phyloP scores from a whole-genome alignment of 2,888 invertebrate species.

The Portevinia maculata region DNA sequence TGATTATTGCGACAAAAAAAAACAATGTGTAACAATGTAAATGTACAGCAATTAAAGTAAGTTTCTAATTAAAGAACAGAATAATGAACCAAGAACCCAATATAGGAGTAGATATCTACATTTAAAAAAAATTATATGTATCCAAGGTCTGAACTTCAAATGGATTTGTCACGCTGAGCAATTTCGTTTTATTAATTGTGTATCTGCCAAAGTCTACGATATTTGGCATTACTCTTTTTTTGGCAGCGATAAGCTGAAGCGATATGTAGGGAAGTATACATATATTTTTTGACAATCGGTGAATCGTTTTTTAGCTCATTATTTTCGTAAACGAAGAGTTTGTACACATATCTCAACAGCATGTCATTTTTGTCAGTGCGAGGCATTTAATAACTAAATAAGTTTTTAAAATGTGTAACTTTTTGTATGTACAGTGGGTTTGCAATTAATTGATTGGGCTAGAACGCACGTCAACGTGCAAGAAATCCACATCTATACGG shows the following conservation, averaged over 20 bases:
- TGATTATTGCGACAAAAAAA: neutral
- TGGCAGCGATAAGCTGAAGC: constrained; percentile 14
- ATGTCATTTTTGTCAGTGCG: too few relatives aligned
- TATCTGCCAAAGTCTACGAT: constrained; percentile 39
- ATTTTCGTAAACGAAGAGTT: too few relatives aligned
- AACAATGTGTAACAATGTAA: neutral
- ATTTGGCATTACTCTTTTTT: constrained; percentile 39
- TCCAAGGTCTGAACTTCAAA: constrained; percentile 51
- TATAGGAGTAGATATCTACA: too few relatives aligned
- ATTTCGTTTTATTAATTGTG: constrained; percentile 5
- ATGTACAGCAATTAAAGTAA: neutral
- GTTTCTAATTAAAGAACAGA: neutral
- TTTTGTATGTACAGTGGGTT: too few relatives aligned
- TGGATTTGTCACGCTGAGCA: constrained; percentile 36
- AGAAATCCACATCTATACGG: too few relatives aligned
- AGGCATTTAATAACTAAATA: too few relatives aligned
- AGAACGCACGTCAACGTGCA: too few relatives aligned
- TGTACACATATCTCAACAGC: too few relatives aligned
- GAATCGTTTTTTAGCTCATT: constrained; percentile 6
- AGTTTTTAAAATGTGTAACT: too few relatives aligned
- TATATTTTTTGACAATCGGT: constrained; percentile 4
- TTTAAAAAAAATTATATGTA: constrained; percentile 13
- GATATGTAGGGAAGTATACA: constrained; percentile 12
- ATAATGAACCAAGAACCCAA: constrained; percentile 8
- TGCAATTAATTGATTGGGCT: too few relatives aligned